Conservation (phyloP, 2,113 vertebrate species). For the Tichodroma muraria region DNA sequence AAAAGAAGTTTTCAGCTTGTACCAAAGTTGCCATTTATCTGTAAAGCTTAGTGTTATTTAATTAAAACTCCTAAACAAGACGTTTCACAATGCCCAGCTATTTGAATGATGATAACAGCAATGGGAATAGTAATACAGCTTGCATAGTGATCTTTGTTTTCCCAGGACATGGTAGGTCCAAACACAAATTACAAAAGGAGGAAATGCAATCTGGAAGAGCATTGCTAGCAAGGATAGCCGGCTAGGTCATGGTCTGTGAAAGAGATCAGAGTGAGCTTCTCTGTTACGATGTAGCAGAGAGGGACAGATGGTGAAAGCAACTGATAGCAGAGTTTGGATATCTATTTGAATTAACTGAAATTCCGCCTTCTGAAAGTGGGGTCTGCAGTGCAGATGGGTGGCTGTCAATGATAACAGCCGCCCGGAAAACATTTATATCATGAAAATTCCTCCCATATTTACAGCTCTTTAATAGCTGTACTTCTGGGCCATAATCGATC, state of each 20-base stretch:
- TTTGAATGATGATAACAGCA: background rate
- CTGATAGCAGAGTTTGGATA: background rate
- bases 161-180: background rate
- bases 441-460: no score
- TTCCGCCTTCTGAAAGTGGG: background rate
- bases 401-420: no score
- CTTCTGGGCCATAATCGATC: no score
- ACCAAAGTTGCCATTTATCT: background rate
- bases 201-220: background rate
- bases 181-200: background rate
- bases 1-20: background rate
- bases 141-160: background rate
- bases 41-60: background rate
- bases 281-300: fast-evolving
- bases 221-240: background rate
- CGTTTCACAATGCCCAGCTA: background rate
- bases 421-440: no score
- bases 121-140: background rate
- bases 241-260: background rate
- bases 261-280: background rate
- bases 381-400: background rate
- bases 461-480: no score
- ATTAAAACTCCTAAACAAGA: background rate
- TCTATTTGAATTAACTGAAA: background rate
- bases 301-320: background rate